phyloP scores from a whole-genome alignment of 2,797 vertebrate species.

The Sebastolobus altivelis region DNA sequence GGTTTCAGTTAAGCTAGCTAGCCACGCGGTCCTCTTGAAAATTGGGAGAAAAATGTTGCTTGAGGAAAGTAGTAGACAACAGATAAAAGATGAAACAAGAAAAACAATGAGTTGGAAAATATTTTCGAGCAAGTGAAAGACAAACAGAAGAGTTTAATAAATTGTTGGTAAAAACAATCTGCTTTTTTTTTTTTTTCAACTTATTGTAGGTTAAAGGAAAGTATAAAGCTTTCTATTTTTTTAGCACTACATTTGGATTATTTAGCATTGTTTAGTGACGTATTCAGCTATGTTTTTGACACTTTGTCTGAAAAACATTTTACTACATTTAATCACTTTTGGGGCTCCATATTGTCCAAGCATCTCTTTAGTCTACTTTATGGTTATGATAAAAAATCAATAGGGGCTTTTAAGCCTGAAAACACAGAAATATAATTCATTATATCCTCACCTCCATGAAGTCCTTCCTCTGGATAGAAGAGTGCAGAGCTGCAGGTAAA shows the following conservation, averaged over 20 bases:
- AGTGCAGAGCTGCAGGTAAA: constrained; percentile 90
- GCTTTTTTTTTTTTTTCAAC: neutral
- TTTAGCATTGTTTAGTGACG: neutral
- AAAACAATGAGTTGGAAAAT: too few species aligned
- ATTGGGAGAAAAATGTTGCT: too few species aligned
- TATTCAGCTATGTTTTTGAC: neutral
- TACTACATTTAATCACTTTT: neutral
- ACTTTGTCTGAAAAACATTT: neutral
- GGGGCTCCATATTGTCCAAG: neutral
- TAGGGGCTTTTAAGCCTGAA: neutral
- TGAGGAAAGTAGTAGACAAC: too few species aligned
- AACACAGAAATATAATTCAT: neutral
- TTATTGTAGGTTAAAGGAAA: neutral
- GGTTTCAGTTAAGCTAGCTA: too few species aligned
- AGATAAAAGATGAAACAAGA: too few species aligned
- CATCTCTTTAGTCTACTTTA: neutral
- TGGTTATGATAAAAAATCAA: neutral
- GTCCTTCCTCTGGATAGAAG: constrained; percentile 96
- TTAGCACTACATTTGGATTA: neutral
- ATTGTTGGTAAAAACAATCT: neutral
- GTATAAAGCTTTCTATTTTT: neutral
- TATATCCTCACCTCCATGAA: constrained; percentile 94
- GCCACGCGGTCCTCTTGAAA: too few species aligned
- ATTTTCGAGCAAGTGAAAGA: too few species aligned
- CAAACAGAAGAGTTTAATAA: too few species aligned